Percentiles rank a stretch among this genome's conserved stretches.
Evolutionary conservation across 2,113 vertebrate genomes (phyloP).

Genomic region (Bubo blakistoni): DNA sequence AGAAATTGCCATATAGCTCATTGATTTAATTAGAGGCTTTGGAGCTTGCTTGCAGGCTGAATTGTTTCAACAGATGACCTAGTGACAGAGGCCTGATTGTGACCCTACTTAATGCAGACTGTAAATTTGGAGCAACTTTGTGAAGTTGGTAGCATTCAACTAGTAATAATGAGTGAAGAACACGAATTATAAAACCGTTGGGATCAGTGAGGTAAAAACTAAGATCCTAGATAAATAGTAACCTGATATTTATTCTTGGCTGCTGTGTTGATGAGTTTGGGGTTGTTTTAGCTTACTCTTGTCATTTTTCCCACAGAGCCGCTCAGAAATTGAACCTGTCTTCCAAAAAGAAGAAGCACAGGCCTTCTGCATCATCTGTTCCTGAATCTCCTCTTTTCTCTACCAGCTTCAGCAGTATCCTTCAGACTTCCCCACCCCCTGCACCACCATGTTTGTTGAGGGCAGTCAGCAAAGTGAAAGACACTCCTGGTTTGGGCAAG

Average conservation of each 20-base stretch:
- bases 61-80: neutral
- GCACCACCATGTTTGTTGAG: constrained; percentile 94
- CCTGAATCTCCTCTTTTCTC: constrained; percentile 88
- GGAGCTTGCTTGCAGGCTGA: neutral
- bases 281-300: neutral
- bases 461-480: constrained; percentile 95
- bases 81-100: neutral
- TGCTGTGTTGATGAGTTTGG: neutral
- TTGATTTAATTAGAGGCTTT: neutral
- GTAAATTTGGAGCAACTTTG: neutral
- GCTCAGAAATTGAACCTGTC: constrained; percentile 96
- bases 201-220: neutral
- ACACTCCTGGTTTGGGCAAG: constrained; percentile 95
- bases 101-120: neutral
- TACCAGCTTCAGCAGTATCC: constrained; percentile 90
- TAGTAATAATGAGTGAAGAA: neutral
- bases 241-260: neutral
- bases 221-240: neutral
- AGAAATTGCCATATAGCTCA: neutral
- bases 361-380: constrained; percentile 74
- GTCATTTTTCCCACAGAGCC: constrained; percentile 78
- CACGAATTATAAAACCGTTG: neutral
- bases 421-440: constrained; percentile 87
- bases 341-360: constrained; percentile 94
- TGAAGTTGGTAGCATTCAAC: neutral